phyloP scores from a whole-genome alignment of 2,113 vertebrate species.

The Calidris pugnax region DNA sequence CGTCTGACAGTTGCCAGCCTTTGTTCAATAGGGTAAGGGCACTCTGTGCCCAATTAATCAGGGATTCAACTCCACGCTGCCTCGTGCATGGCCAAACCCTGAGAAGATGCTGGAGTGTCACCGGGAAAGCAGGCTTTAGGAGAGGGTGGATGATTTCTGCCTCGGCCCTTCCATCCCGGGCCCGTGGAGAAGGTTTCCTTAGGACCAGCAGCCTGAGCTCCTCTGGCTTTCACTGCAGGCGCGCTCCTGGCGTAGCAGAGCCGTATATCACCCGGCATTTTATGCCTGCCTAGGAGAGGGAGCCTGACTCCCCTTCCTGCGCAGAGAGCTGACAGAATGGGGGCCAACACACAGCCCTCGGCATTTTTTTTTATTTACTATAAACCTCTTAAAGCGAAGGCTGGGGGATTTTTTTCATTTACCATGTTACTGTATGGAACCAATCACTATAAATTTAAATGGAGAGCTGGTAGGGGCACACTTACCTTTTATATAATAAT shows the following conservation, averaged over 20 bases:
- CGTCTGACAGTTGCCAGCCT: neutral
- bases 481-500: constrained; percentile 61
- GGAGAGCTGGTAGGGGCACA: constrained; percentile 44
- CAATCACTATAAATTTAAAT: constrained; percentile 60
- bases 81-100: neutral
- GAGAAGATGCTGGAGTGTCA: neutral
- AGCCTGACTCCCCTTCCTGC: constrained; percentile 27
- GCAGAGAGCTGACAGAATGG: neutral
- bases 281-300: neutral
- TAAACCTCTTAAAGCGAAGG: constrained; percentile 16
- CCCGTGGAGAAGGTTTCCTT: neutral
- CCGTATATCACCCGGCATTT: constrained; percentile 30
- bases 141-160: neutral
- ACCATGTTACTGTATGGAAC: neutral
- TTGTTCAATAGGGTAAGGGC: neutral
- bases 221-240: neutral
- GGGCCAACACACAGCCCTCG: neutral
- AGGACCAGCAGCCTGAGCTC: neutral
- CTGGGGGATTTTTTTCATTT: constrained; percentile 49
- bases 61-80: neutral
- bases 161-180: neutral
- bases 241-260: neutral
- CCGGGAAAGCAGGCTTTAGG: neutral
- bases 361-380: constrained; percentile 21
- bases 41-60: neutral